These are phyloP conservation scores for Diloba caeruleocephala DNA, from an alignment of 2,888 invertebrate species.

Conservation along the genomic window DNA sequence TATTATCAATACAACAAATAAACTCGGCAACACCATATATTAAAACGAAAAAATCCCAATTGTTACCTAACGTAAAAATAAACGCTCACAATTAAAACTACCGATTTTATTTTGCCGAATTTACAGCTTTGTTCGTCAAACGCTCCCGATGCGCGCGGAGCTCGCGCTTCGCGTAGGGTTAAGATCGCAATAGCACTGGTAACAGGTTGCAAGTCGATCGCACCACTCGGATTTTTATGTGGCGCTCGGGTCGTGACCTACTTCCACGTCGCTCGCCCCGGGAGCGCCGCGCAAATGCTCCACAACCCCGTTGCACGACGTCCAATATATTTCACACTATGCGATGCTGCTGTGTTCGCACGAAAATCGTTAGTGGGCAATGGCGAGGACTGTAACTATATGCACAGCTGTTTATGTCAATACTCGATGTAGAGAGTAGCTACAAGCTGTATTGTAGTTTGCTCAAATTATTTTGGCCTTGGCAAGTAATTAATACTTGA, in stretches of 20 bases:
- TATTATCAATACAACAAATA: not conserved
- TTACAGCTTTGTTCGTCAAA: not conserved
- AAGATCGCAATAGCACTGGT: constrained; percentile 43
- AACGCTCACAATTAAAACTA: not conserved
- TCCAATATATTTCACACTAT: constrained; percentile 29
- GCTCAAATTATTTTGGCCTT: not conserved
- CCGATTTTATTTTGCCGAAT: not conserved
- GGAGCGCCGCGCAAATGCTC: constrained; percentile 28
- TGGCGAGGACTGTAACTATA: not conserved
- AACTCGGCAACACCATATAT: no score
- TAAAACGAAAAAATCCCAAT: not conserved
- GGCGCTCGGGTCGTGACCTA: constrained; percentile 51
- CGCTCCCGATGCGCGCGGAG: constrained; percentile 30
- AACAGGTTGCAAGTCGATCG: constrained; percentile 53
- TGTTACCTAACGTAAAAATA: not conserved
- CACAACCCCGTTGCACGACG: constrained; percentile 50
- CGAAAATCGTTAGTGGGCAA: constrained; percentile 8
- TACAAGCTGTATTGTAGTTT: not conserved
- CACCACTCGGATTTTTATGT: constrained; percentile 43
- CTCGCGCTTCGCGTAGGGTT: constrained; percentile 29
- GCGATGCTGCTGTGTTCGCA: constrained; percentile 2
- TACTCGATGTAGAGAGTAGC: not conserved
- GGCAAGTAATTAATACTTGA: no score
- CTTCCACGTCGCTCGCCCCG: constrained; percentile 34
- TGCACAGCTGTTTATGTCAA: constrained; percentile 17